Conservation (phyloP, 1,140 invertebrate species). For the Anastrepha ludens region DNA sequence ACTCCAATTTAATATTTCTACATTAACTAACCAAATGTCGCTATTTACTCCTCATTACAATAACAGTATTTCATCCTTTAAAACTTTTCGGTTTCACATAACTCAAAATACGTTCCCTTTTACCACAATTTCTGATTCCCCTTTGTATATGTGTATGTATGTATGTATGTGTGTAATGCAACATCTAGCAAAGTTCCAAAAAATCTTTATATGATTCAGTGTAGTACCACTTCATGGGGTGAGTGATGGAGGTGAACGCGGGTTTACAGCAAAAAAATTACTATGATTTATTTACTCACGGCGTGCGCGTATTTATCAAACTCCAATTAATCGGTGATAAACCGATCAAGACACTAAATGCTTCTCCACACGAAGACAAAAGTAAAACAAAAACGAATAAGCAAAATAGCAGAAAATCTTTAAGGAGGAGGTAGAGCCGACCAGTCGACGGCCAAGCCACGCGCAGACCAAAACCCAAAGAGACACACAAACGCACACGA, state of each 20-base stretch:
- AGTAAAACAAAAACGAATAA: neutral
- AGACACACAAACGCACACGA: neutral
- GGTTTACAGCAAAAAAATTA: neutral
- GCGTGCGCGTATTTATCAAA: constrained; percentile 74
- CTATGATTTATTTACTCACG: constrained; percentile 73
- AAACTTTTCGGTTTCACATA: too few relatives aligned
- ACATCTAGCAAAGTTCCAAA: too few relatives aligned
- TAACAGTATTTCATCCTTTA: too few relatives aligned
- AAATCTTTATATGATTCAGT: neutral
- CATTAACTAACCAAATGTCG: too few relatives aligned
- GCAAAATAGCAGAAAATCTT: neutral
- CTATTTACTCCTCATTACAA: too few relatives aligned
- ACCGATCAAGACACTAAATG: constrained; percentile 74
- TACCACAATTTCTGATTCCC: too few relatives aligned
- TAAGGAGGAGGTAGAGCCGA: neutral
- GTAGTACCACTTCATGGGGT: neutral
- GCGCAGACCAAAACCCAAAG: neutral
- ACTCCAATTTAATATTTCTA: too few relatives aligned
- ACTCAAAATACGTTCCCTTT: too few relatives aligned
- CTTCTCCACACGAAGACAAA: constrained; percentile 68
- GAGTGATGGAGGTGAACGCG: neutral
- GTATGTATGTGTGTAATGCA: too few relatives aligned
- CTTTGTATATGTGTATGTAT: too few relatives aligned
- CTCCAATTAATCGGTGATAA: constrained; percentile 75
- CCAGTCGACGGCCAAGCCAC: neutral